These are phyloP conservation scores for Archips crataeganus DNA, from an alignment of 2,888 invertebrate genomes.

Conservation along the genomic window DNA sequence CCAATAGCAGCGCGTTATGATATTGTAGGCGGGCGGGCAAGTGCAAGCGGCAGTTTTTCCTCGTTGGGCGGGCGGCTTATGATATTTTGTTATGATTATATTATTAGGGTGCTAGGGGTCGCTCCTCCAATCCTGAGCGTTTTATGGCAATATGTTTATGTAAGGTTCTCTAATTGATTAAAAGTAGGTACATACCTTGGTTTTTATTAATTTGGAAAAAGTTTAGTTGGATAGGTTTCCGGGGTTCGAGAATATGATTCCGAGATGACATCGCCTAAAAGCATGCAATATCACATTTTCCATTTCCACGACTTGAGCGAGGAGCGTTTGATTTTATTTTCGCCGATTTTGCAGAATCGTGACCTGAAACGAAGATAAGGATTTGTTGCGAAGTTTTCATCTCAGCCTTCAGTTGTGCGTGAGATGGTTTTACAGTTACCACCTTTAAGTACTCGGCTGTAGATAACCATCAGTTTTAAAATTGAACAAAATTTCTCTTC, in stretches of 20 bases:
- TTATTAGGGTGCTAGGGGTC: conserved; percentile 63
- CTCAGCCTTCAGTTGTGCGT: conserved; percentile 60
- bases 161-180: background rate
- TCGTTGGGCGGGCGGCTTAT: conserved; percentile 82
- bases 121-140: conserved; percentile 51
- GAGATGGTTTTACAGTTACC: conserved; percentile 46
- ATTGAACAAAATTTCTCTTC: background rate
- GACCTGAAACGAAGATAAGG: conserved; percentile 72
- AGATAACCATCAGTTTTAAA: background rate
- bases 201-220: background rate
- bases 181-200: too few relatives aligned
- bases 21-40: conserved; percentile 82
- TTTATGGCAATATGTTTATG: conserved; percentile 22
- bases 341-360: conserved; percentile 77
- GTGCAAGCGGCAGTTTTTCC: conserved; percentile 71
- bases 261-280: conserved; percentile 60
- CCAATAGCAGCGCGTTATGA: conserved; percentile 85
- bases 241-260: conserved; percentile 59
- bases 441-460: background rate
- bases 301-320: conserved; percentile 62
- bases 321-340: conserved; percentile 77
- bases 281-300: conserved; percentile 73
- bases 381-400: conserved; percentile 71
- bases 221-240: background rate
- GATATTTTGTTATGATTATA: conserved; percentile 81